Base-by-base conservation (phyloP, 2,888 invertebrate species). In the Chrysotoxum bicinctum region DNA sequence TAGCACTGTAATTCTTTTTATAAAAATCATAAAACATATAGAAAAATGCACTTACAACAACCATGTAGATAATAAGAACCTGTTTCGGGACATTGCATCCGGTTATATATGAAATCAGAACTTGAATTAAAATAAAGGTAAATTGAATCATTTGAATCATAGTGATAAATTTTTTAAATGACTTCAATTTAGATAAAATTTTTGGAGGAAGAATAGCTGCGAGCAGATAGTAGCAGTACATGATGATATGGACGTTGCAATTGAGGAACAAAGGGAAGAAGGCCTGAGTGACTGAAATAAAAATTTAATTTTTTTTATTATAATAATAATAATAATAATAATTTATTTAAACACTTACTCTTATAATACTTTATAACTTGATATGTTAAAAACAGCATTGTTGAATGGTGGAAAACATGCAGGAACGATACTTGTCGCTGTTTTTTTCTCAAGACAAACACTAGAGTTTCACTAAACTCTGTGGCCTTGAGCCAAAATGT, bases 11-110 rank as follows among this genome's bases (percentile, higher is more conserved):
- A 26, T 68, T 93, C 70, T 93, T 93, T 83, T 92, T 93, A 88
- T 94, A 96, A 90, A 96, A 96, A 75, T 95, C 93, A 87, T 94
- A 94, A 89, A 96, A 96, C 93, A 96, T 94, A 90, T 95, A 95
- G 89, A 95, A 95, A 60, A 96, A 94, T 74, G 95, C 90, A 78
- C 93, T 83, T 2, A 96, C 93, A 87, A 95, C 95, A 0, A 94
- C 93, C 85, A 94, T 92, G 90, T 94, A 96, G 70, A 95, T 89
- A 0, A 90, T 79, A 1, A 94, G 91, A 1, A 95, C 88, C 1
- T 92, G 90, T 16, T 92, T 90, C 0, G 94, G 93, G 1, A 94
- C 93, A 0, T 93, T 91, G 88, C 96, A 96, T 69, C 93, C 92
- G 0, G 94, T 94, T 66, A 92, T 88, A 5, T 37, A 26, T 72